A percentile compares a stretch with the other conserved stretches of the same genome.
These are phyloP conservation scores for Aldabrachelys gigantea DNA, from an alignment of 2,113 vertebrate genomes.

Conservation along the genomic window DNA sequence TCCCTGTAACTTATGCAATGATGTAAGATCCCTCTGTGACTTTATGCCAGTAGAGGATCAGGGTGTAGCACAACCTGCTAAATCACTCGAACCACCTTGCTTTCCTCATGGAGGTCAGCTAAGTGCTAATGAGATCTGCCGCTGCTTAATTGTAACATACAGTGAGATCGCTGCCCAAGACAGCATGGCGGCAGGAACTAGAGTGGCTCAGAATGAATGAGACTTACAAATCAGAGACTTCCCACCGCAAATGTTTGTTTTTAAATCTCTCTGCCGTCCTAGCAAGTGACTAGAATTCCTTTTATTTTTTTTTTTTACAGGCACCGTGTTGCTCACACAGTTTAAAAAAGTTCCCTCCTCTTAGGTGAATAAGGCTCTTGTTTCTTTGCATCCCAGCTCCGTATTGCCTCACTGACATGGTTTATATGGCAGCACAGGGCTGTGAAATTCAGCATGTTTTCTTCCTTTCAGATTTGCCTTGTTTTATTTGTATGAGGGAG, in stretches of 20 bases:
- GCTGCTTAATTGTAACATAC: background rate
- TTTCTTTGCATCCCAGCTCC: background rate
- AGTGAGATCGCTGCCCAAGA: background rate
- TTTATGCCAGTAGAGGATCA: background rate
- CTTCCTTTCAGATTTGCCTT: background rate
- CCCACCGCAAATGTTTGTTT: background rate
- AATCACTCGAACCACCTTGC: background rate
- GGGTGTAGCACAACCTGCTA: background rate
- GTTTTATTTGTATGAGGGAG: background rate
- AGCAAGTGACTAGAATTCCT: background rate
- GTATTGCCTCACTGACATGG: background rate
- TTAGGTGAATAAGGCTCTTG: background rate
- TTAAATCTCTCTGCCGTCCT: background rate
- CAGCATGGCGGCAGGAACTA: background rate
- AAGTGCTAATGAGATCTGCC: background rate
- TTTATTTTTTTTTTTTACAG: background rate
- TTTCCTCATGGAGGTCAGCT: background rate
- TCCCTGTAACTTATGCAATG: background rate
- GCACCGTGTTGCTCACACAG: background rate
- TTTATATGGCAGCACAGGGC: fast-evolving
- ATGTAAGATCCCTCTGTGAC: fast-evolving
- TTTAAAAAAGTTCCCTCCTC: background rate
- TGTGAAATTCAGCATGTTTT: background rate
- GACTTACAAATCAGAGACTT: background rate
- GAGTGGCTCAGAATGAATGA: background rate